phyloP scores from a whole-genome alignment of 2,113 vertebrate genomes.

The Odocoileus hemionus region DNA sequence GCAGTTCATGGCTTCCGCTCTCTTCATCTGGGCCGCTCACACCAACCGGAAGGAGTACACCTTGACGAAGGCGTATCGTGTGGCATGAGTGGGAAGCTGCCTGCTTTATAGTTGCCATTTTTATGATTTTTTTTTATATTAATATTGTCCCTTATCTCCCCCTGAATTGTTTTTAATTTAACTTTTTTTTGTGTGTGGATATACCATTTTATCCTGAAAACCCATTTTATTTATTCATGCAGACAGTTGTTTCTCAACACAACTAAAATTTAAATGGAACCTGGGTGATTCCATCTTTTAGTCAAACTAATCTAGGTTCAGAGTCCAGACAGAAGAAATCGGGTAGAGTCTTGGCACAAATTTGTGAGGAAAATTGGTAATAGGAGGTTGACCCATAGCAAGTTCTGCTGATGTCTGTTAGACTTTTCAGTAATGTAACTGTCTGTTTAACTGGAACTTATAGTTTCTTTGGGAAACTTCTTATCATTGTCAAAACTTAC shows the following conservation, averaged over 20 bases:
- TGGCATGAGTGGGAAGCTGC: conserved; percentile 79
- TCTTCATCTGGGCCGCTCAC: conserved; percentile 95
- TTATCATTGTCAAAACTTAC: not conserved
- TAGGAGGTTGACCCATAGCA: conserved; percentile 5
- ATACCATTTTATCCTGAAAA: conserved; percentile 46
- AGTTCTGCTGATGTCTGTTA: not conserved
- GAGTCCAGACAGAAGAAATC: not conserved
- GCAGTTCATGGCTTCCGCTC: conserved; percentile 96
- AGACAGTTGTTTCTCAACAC: conserved; percentile 17
- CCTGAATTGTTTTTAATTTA: conserved; percentile 32
- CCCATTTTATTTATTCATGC: conserved; percentile 47
- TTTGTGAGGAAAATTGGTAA: conserved; percentile 27
- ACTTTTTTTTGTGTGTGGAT: conserved; percentile 9
- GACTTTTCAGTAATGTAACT: not conserved
- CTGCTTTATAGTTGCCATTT: conserved; percentile 16
- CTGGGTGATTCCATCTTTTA: conserved; percentile 21
- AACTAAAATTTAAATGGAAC: conserved; percentile 29
- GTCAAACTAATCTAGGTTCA: not conserved
- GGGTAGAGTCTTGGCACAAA: conserved; percentile 6
- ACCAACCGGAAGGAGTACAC: conserved; percentile 94
- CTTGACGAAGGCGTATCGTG: conserved; percentile 91
- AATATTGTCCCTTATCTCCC: not conserved
- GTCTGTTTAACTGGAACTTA: not conserved
- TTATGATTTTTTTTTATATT: conserved; percentile 41
- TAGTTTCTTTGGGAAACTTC: conserved; percentile 1